A percentile compares a stretch with the other conserved stretches of the same genome.
These are phyloP conservation scores for Ptilorrhoa leucosticta DNA, from an alignment of 2,113 vertebrate species.

Conservation along the genomic window DNA sequence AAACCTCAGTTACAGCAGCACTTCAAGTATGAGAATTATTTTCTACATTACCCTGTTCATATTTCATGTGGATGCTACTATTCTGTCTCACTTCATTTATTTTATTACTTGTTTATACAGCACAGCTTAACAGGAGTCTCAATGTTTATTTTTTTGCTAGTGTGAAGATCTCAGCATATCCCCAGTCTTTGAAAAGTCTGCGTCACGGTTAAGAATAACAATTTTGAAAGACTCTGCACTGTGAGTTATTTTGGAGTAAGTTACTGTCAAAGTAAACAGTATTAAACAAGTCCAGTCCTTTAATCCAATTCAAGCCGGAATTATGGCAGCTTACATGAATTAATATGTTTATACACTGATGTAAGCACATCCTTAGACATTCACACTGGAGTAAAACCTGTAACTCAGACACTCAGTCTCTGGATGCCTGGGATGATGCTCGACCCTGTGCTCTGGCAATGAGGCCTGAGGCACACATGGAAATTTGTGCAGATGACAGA, in stretches of 20 bases:
- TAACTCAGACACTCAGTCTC: not conserved
- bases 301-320: slow-evolving; percentile 4
- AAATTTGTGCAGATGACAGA: not conserved
- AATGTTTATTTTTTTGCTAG: not conserved
- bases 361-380: not conserved
- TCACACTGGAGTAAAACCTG: not conserved
- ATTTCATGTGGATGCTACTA: not conserved
- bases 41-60: not conserved
- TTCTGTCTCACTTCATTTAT: slow-evolving; percentile 10
- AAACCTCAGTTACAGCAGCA: not conserved
- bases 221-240: not conserved
- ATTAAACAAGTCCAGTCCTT: not conserved
- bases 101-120: slow-evolving; percentile 22
- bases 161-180: not conserved
- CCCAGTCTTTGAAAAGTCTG: not conserved
- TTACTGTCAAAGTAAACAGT: not conserved
- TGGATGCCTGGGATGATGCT: not conserved
- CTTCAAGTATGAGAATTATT: not conserved
- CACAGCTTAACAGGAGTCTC: not conserved
- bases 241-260: not conserved
- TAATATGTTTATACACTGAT: not conserved
- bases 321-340: not conserved
- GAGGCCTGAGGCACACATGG: not conserved
- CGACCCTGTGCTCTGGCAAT: not conserved
- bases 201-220: not conserved